Evolutionary conservation across 2,888 invertebrate genomes (phyloP), one percentile per base, ranked within the genome.

Genomic region (Epinotia brunnichana): DNA sequence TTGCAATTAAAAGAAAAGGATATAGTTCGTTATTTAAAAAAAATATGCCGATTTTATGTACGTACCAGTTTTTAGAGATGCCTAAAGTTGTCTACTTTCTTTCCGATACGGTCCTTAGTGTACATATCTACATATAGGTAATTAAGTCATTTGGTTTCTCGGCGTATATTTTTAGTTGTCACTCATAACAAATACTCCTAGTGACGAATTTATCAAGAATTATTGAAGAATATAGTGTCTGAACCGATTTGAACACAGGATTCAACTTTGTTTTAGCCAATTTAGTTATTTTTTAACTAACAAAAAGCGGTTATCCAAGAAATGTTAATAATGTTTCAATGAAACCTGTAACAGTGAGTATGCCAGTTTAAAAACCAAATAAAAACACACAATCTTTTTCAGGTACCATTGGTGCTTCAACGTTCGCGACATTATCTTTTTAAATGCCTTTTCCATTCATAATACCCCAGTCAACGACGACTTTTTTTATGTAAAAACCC

Each of bases 361-460:
- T 56, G 21, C 56, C 21, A 66, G 53, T 66, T 41, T 56, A 66
- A 66, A 41, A 66, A 41, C 11, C 41, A 66, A 41, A 56, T 66
- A 66, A 66, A 66, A 66, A 66, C 39, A 7, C 39, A 13, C 21
- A 48, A 29, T 56, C 62, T 66, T 66, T 66, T 66, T 66, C 64
- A 66, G 56, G 66, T 66, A 21, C 54, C 66, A 41, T 66, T 41
- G 41, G 21, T 56, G 39, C 41, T 56, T 11, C 54, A 54, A 54
- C 54, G 54, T 64, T 64, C 53, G 66, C 39, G 54, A 66, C 66
- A 66, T 56, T 56, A 56, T 56, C 41, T 39, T n/a, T 41, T 66
- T 56, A 66, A 66, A 66, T 66, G 54, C 66, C 66, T 66, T 56
- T 66, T 21, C 51, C 56, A 66, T 54, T 66, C 66, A 41, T 13